Evolutionary conservation across 2,888 invertebrate genomes (phyloP), one percentile per base, ranked within the genome.

Genomic region (Drosophila birchii): DNA sequence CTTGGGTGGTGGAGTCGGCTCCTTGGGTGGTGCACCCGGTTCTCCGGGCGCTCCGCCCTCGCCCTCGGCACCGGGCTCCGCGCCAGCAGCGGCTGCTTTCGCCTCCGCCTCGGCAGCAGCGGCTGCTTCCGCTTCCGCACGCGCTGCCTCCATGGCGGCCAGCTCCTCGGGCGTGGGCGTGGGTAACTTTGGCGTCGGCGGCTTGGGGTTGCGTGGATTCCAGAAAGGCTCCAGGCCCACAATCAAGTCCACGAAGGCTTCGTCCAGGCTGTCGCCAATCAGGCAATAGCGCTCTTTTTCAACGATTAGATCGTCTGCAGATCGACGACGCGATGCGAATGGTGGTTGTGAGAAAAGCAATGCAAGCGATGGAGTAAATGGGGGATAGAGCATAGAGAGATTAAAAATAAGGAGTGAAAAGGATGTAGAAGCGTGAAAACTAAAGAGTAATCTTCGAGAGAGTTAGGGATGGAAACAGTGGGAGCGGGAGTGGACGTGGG

Each of bases 261-360:
- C 95, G 94, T 98, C 98, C 94, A 98, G 95, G 94, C 97, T 98
- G 93, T 98, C 96, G 90, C 97, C 96, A 94, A 98, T 96, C 92
- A 96, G 95, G 94, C 97, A 98, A 95, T 95, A 98, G 93, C 95
- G 96, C 95, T 98, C 98, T 94, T 96, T 98, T 93, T 96, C 96
- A 92, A 94, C 94, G 94, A 97, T 96, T 93, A 96, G 94, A 92
- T 97, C 96, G 95, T 97, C 97, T 96, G 75, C 11, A 18, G 32
- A 34, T 41, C 41, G 60, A 64, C 53, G 44, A 47, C 29, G 29
- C 75, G 67, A 54, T 59, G 73, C 45, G 55, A 20, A 80, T 77
- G 60, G 55, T 74, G 23, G 16, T 88, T 86, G 75, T 75, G 76
- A 79, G 63, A 78, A 74, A 80, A 78, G 79, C 80, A 71, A 76